Evolutionary conservation across 2,888 invertebrate species (phyloP).

Genomic region (Dryococelus australis): DNA sequence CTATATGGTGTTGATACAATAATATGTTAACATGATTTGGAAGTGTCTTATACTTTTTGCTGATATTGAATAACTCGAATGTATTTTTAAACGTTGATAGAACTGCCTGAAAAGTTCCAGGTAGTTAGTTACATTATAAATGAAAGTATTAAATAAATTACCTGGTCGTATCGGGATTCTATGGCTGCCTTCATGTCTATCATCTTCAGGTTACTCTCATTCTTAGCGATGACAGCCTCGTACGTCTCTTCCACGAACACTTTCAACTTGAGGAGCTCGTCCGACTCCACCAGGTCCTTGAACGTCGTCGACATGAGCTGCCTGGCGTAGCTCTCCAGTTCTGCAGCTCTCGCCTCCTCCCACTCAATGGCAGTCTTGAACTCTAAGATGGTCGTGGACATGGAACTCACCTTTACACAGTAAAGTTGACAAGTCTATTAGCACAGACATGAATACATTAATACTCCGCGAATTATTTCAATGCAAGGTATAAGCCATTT

Average conservation of each 20-base stretch:
- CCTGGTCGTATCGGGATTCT: constrained; percentile 55
- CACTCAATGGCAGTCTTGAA: constrained; percentile 57
- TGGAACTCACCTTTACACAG: constrained; percentile 36
- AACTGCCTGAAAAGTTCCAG: too few species aligned
- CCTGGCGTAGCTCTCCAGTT: constrained; percentile 58
- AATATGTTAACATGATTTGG: too few species aligned
- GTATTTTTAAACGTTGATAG: too few species aligned
- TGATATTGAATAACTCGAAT: too few species aligned
- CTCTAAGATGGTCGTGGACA: constrained; percentile 58
- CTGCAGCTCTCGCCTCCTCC: constrained; percentile 62
- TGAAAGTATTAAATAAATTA: neutral
- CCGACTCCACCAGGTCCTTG: constrained; percentile 64
- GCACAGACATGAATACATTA: too few species aligned
- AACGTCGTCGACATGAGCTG: constrained; percentile 66
- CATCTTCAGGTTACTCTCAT: constrained; percentile 65
- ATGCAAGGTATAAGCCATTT: too few species aligned
- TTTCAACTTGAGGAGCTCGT: constrained; percentile 65
- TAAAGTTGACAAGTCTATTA: too few species aligned
- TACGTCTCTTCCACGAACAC: constrained; percentile 71
- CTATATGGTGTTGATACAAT: too few species aligned
- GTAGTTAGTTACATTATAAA: too few species aligned
- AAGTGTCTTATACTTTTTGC: too few species aligned
- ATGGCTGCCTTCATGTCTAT: constrained; percentile 66
- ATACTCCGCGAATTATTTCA: too few species aligned
- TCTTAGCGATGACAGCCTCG: constrained; percentile 66